These are phyloP conservation scores for Tenodera sinensis DNA, from an alignment of 2,888 invertebrate genomes.

Conservation along the genomic window DNA sequence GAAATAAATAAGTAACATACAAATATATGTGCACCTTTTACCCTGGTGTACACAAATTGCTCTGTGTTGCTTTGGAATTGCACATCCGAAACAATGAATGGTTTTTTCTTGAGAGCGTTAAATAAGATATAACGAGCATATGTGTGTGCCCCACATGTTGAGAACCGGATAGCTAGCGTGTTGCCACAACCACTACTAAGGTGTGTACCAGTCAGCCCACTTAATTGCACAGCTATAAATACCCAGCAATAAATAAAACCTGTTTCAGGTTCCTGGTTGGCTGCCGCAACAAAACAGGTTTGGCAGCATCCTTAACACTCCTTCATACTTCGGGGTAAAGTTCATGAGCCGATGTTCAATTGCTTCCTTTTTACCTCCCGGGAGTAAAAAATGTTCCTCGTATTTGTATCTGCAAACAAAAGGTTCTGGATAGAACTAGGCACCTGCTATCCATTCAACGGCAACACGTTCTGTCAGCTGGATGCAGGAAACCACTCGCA, in stretches of 20 bases:
- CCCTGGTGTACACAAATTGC: no score
- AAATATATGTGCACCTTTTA: no score
- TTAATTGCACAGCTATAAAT: not conserved
- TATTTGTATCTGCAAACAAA: no score
- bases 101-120: no score
- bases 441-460: no score
- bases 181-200: not conserved
- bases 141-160: not conserved
- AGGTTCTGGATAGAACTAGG: no score
- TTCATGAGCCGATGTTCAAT: not conserved
- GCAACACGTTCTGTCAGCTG: no score
- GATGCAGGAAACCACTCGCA: no score
- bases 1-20: no score
- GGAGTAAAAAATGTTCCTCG: no score
- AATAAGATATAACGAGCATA: not conserved
- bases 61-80: no score
- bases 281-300: not conserved
- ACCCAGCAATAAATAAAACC: not conserved
- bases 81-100: no score
- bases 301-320: not conserved
- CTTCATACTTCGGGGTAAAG: not conserved
- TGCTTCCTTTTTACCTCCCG: not conserved
- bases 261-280: not conserved
- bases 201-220: not conserved
- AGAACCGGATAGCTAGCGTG: not conserved